These are phyloP conservation scores for Ptychoptera albimana DNA, from an alignment of 2,888 invertebrate species.

Conservation along the genomic window DNA sequence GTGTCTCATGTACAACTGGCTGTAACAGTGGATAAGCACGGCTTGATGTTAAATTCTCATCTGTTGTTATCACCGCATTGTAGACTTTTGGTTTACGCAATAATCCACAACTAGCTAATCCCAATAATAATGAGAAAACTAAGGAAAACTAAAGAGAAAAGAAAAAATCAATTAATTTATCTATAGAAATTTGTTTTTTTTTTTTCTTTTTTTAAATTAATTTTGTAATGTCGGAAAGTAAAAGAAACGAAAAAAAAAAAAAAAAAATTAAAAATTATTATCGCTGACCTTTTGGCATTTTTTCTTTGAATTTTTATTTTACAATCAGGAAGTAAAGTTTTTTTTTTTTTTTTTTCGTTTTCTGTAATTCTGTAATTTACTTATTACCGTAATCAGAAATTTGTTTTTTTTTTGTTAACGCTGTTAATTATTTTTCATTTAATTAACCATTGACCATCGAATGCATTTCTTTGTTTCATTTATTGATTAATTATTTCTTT, in stretches of 20 bases:
- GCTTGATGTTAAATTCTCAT: conserved; percentile 59
- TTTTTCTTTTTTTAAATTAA: background rate
- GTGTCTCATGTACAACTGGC: conserved; percentile 48
- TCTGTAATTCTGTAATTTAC: too few species aligned
- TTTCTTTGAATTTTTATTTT: too few species aligned
- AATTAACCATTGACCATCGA: too few species aligned
- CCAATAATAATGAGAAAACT: background rate
- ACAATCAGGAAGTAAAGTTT: too few species aligned
- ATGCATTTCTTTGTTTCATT: too few species aligned
- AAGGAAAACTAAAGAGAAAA: background rate
- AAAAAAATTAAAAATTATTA: too few species aligned
- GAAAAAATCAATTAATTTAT: background rate
- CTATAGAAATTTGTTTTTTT: background rate
- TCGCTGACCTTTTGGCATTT: too few species aligned
- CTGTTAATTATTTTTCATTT: too few species aligned
- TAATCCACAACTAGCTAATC: conserved; percentile 26
- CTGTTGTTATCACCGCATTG: conserved; percentile 63
- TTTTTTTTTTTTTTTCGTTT: too few species aligned
- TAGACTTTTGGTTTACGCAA: conserved; percentile 58
- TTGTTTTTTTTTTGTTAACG: too few species aligned
- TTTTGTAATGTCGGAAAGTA: background rate
- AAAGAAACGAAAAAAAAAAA: background rate
- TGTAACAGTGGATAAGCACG: conserved; percentile 59
- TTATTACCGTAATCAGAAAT: too few species aligned
- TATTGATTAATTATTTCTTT: too few species aligned